Evolutionary conservation across 92 coral and sea anemone genomes (phyloP).

Genomic region (Epizoanthus ramosus): DNA sequence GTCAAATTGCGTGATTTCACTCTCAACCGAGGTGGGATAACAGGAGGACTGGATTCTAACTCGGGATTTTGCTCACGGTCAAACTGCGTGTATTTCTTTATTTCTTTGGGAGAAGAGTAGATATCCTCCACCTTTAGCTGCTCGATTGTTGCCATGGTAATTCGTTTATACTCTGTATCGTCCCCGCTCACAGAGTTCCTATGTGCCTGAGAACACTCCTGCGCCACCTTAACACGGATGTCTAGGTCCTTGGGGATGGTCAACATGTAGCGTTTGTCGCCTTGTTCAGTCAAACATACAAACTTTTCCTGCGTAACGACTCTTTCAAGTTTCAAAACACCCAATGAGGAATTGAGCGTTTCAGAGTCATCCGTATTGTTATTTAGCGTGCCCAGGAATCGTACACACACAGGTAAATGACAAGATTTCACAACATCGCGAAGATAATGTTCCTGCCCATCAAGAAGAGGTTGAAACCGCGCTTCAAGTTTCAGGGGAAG

Average conservation of each 20-base stretch:
- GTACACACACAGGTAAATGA: background rate
- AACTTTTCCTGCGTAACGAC: background rate
- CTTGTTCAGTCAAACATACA: constrained; percentile 12
- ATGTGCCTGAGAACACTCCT: background rate
- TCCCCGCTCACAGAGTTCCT: background rate
- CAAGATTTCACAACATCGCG: constrained; percentile 2
- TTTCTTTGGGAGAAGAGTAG: background rate
- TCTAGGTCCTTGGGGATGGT: background rate
- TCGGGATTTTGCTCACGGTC: background rate
- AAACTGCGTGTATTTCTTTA: background rate
- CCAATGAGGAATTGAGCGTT: background rate
- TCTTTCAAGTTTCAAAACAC: constrained; percentile 9
- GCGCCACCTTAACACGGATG: constrained; percentile 9
- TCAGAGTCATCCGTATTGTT: background rate
- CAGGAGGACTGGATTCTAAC: background rate
- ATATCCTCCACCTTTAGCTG: background rate
- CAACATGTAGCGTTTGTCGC: constrained; percentile 3
- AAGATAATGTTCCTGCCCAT: background rate
- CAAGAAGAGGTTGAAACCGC: constrained; percentile 22
- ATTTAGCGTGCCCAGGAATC: background rate
- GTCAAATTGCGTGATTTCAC: background rate
- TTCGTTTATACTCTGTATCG: background rate
- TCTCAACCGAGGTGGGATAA: background rate
- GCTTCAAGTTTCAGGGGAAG: constrained; percentile 6
- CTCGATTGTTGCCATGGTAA: background rate